Evolutionary conservation across 2,113 vertebrate genomes (phyloP), one percentile per base, ranked within the genome.

Genomic region (Alethe castanea): DNA sequence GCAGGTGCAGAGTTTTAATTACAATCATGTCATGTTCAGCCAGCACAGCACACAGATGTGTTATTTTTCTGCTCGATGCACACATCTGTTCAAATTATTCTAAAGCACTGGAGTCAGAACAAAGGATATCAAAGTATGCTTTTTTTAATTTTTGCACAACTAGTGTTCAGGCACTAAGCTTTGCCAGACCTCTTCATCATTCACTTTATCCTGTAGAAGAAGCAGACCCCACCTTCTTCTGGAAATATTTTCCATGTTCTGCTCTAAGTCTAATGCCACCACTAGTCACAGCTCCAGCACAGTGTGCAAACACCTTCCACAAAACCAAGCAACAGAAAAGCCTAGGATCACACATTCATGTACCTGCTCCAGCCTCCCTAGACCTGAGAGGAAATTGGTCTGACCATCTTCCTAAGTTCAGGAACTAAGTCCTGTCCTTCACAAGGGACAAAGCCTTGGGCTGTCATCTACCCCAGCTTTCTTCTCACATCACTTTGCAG

Each of bases 1-100:
- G 82, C 67, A 94, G 80, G 60, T 86, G 67, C 5, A 22, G 71
- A 88, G 52, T 78, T 88, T 85, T 90, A 90, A 93, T 92, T 90
- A 54, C 71, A 65, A 18, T 40, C 48, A 33, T 3, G 8, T 12
- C 33, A 28, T 44, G n/a, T 59, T 94, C 92, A 84, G 38, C 47
- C 56, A 47, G 54, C 3, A 14, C 64, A 87, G 42, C 24, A 35
- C 50, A 76, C 47, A 81, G 77, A 86, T 87, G 65, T 71, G 69
- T 50, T 89, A 36, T 88, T 92, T 94, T 92, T 84, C 45, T 88
- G 36, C 42, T 93, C 1, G 0, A 59, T 81, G 54, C 38, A 73
- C 11, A 47, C 29, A 66, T 82, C 79, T 45, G 29, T 67, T 62
- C 78, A 62, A 82, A 80, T 82, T 92, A 69, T 82, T 80, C 36